A percentile compares a stretch with the other conserved stretches of the same genome.
Evolutionary conservation across 2,888 invertebrate species (phyloP).

Genomic region (Macaria notata): DNA sequence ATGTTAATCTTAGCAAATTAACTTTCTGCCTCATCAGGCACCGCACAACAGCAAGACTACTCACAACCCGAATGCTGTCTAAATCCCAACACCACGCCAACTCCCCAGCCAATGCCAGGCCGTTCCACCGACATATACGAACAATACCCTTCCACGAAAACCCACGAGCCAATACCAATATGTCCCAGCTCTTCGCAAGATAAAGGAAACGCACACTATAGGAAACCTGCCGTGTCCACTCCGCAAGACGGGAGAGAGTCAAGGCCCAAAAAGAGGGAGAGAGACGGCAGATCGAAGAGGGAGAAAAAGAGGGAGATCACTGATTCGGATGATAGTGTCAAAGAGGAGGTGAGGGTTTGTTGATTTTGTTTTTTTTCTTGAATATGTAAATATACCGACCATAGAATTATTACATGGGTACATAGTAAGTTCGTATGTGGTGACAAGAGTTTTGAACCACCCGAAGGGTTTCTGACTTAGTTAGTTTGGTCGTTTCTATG

Average conservation of each 20-base stretch:
- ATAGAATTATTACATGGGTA: too few relatives aligned
- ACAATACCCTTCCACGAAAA: not conserved
- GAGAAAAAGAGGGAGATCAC: constrained; percentile 22
- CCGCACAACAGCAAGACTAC: not conserved
- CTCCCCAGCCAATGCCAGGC: not conserved
- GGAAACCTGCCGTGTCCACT: constrained; percentile 33
- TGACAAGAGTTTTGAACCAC: too few relatives aligned
- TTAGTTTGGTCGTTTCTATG: too few relatives aligned
- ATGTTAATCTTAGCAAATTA: too few relatives aligned
- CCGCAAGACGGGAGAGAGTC: constrained; percentile 28
- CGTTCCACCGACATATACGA: not conserved
- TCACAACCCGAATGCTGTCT: not conserved
- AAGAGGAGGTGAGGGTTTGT: constrained; percentile 21
- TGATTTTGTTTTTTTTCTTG: too few relatives aligned
- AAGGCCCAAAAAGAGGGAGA: constrained; percentile 29
- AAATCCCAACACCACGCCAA: not conserved
- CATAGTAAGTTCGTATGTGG: too few relatives aligned
- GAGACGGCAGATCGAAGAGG: constrained; percentile 7
- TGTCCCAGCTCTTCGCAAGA: too few relatives aligned
- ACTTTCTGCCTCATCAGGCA: too few relatives aligned
- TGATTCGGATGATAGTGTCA: constrained; percentile 38
- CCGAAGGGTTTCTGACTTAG: too few relatives aligned
- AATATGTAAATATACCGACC: too few relatives aligned
- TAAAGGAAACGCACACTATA: too few relatives aligned
- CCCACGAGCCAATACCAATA: too few relatives aligned